These are phyloP conservation scores for Corapipo altera DNA, from an alignment of 2,113 vertebrate species.

Conservation along the genomic window DNA sequence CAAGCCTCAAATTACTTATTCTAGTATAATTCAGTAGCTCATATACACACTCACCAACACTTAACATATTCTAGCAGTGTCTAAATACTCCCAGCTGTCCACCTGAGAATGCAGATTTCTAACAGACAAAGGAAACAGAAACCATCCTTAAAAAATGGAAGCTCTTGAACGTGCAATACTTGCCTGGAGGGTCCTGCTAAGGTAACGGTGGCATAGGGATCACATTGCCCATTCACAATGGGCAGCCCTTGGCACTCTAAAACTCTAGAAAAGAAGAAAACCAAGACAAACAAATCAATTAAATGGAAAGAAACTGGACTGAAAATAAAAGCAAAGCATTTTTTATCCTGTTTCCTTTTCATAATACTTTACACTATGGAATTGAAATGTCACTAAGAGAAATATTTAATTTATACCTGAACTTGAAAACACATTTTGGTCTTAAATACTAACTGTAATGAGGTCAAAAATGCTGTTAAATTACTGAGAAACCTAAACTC, in stretches of 20 bases:
- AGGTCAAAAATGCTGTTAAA: background rate
- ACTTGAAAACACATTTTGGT: background rate
- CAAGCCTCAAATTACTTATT: background rate
- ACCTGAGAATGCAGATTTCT: background rate
- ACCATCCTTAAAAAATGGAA: background rate
- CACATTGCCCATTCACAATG: slow-evolving; percentile 96
- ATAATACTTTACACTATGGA: background rate
- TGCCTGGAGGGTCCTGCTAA: slow-evolving; percentile 91
- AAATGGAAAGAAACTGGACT: background rate
- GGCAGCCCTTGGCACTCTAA: slow-evolving; percentile 96
- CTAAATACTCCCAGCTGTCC: background rate
- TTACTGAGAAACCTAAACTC: background rate
- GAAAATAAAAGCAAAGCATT: background rate
- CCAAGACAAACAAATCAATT: background rate
- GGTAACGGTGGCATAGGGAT: slow-evolving; percentile 93
- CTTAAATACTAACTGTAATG: background rate
- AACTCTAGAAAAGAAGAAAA: slow-evolving; percentile 76
- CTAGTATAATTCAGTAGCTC: background rate
- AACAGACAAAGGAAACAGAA: background rate
- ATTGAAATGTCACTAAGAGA: background rate
- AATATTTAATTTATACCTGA: background rate
- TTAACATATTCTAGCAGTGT: background rate
- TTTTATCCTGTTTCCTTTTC: background rate
- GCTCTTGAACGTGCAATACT: slow-evolving; percentile 6
- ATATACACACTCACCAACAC: background rate